These are phyloP conservation scores for Fragum sueziense DNA, from an alignment of 2,888 invertebrate genomes.

Conservation along the genomic window DNA sequence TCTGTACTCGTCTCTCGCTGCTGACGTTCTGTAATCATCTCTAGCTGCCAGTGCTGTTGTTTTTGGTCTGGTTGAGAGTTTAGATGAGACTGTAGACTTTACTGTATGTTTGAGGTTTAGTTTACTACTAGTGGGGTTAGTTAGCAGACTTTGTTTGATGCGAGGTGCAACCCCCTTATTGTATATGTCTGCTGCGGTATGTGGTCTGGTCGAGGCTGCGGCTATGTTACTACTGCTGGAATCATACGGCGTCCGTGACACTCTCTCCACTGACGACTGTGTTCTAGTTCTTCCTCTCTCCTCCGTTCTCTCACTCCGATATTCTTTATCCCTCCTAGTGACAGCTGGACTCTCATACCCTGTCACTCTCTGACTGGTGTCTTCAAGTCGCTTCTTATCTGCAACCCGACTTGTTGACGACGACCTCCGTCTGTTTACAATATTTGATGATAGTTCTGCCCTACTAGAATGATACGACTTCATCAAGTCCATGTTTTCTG, in stretches of 20 bases:
- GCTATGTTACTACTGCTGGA: background rate
- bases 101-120: background rate
- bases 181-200: background rate
- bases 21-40: no score
- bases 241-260: background rate
- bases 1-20: background rate
- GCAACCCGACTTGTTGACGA: conserved; percentile 25
- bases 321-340: background rate
- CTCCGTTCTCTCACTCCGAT: background rate
- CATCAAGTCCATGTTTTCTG: conserved; percentile 27
- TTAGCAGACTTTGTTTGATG: conserved; percentile 12
- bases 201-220: background rate
- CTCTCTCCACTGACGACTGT: background rate
- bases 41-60: background rate
- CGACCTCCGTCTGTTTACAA: conserved; percentile 20
- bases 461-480: conserved; percentile 1
- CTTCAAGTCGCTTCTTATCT: background rate
- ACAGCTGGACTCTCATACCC: background rate
- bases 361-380: background rate
- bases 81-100: background rate
- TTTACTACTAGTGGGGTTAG: no score
- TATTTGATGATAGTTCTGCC: background rate
- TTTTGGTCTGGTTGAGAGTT: background rate
- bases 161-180: conserved; percentile 8
- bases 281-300: conserved; percentile 4